phyloP scores from a whole-genome alignment of 2,113 vertebrate species.

The Megaptera novaeangliae region DNA sequence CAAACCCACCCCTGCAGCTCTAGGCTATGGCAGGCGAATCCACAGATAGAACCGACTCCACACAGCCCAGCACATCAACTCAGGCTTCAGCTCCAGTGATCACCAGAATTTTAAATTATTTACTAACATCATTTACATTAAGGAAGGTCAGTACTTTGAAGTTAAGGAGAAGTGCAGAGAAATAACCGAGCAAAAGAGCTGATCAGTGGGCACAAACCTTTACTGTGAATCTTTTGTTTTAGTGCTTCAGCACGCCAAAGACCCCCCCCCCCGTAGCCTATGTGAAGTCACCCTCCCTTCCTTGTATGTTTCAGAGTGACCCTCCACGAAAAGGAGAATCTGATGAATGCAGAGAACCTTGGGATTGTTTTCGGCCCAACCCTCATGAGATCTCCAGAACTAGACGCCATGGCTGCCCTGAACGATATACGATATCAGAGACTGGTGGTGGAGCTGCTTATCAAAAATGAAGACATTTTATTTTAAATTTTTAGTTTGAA shows the following conservation, averaged over 20 bases:
- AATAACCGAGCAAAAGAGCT: not conserved
- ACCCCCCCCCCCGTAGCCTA: not conserved
- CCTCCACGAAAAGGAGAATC: slow-evolving; percentile 94
- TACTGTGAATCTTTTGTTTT: not conserved
- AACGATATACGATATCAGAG: slow-evolving; percentile 99
- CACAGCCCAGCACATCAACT: too few relatives aligned
- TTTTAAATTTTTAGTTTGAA: slow-evolving; percentile 86
- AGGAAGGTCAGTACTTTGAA: not conserved
- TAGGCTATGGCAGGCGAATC: not conserved
- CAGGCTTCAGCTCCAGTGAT: not conserved
- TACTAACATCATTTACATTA: not conserved
- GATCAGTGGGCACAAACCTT: not conserved
- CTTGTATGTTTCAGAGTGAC: slow-evolving; percentile 87
- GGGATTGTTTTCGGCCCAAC: slow-evolving; percentile 97
- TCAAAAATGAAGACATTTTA: slow-evolving; percentile 97
- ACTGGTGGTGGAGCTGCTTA: slow-evolving; percentile 98
- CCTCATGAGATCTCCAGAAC: slow-evolving; percentile 94
- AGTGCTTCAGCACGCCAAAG: not conserved
- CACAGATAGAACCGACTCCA: not conserved
- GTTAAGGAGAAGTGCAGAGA: not conserved
- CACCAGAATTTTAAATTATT: not conserved
- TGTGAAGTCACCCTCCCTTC: not conserved
- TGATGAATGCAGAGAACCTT: slow-evolving; percentile 98
- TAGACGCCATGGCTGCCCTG: slow-evolving; percentile 93
- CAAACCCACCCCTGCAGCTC: not conserved